Base-by-base conservation (phyloP, 2,888 invertebrate genomes). In the Cremastinae sp. region DNA sequence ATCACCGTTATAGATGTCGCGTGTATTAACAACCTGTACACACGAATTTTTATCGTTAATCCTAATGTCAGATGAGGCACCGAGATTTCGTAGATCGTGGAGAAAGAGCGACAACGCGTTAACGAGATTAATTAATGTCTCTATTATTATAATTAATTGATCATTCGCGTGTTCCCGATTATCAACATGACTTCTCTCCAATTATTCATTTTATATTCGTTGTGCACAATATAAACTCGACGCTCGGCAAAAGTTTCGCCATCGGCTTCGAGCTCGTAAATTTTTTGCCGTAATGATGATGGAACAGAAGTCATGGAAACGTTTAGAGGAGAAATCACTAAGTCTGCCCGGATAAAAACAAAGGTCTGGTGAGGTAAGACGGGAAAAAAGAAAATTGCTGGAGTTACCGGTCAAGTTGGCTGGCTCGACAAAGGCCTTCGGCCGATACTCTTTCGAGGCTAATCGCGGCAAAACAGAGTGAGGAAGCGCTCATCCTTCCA, bases 401-500 rank as follows among this genome's bases (percentile, higher is more conserved):
- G 56, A 53, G 47, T 65, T 45, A 45, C 64, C 14, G 66, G 58
- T 68, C 68, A 71, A 16, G 70, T 16, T 65, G 64, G 16, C 41
- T 22, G 45, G 53, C 49, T 35, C 35, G n/a, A 61, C 47, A 12
- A 61, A 43, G 41, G 9, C 45, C 18, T 18, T 35, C 37, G 28
- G 28, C 28, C 28, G 70, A 62, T 66, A 74, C 75, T 68, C 45
- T 58, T 62, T 65, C 69, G 75, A 69, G 78, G 68, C 75, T 79
- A 79, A 78, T 79, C 78, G 71, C 51, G 59, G 68, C 74, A 69
- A 77, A 74, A 78, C 66, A 66, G 53, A 51, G 39, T 62, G 28
- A 47, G 16, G 37, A 53, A 55, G 37, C 14, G 47, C 55, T 47
- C 53, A 45, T 16, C 16, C 41, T 43, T 47, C 51, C 51, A 45